Conservation (phyloP, 2,113 vertebrate genomes). For the Xenus cinereus region DNA sequence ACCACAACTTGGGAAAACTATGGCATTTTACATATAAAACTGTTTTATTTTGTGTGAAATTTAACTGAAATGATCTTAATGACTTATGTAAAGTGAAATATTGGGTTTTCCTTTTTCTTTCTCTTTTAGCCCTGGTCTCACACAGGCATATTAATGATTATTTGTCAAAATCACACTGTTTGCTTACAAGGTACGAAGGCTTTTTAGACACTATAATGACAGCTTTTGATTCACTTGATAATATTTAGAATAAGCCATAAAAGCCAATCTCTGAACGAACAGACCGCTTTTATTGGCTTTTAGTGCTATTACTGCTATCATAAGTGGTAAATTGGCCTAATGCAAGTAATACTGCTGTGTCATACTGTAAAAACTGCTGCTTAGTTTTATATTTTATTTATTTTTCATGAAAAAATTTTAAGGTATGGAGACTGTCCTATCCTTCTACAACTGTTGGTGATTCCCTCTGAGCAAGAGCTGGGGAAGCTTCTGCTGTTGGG, state of each 20-base stretch:
- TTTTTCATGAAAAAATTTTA: constrained; percentile 48
- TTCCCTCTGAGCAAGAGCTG: background rate
- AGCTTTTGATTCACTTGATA: constrained; percentile 80
- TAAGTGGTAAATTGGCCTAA: constrained; percentile 82
- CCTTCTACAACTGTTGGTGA: background rate
- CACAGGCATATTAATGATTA: constrained; percentile 75
- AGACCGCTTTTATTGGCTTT: constrained; percentile 81
- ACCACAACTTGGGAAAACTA: background rate
- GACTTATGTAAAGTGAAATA: constrained; percentile 72
- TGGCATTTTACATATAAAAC: constrained; percentile 62
- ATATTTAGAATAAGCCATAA: constrained; percentile 81
- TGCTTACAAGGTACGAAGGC: constrained; percentile 79
- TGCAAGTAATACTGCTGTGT: constrained; percentile 78
- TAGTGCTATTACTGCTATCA: constrained; percentile 79
- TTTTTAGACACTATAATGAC: constrained; percentile 79
- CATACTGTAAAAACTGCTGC: constrained; percentile 68
- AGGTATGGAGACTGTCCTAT: background rate
- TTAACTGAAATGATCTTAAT: constrained; percentile 72
- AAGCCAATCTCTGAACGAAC: constrained; percentile 76
- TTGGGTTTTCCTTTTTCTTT: constrained; percentile 61
- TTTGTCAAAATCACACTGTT: constrained; percentile 83
- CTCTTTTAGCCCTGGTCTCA: constrained; percentile 62
- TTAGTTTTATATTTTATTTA: constrained; percentile 70
- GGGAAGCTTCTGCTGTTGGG: background rate
- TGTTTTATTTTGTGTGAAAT: constrained; percentile 70